Evolutionary conservation across 2,797 vertebrate genomes (phyloP).

Genomic region (Mico argentatus): DNA sequence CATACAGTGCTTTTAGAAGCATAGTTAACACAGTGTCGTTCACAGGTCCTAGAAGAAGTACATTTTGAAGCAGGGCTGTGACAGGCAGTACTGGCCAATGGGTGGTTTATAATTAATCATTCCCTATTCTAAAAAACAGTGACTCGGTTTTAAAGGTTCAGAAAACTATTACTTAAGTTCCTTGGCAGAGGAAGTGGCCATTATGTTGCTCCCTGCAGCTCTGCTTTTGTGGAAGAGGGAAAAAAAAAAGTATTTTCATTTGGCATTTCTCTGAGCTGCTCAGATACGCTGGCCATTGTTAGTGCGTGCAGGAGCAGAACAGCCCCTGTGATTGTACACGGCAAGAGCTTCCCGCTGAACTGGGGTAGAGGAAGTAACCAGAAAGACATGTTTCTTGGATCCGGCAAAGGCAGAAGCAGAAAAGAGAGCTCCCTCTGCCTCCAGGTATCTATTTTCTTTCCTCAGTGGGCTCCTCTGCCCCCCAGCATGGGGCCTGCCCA

Average conservation of each 20-base stretch:
- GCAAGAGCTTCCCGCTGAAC: neutral
- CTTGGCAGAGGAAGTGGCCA: constrained; percentile 30
- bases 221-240: constrained; percentile 49
- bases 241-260: neutral
- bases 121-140: neutral
- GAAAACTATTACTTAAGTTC: constrained; percentile 44
- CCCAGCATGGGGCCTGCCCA: neutral
- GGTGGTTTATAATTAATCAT: constrained; percentile 66
- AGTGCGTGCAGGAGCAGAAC: neutral
- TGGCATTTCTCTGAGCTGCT: constrained; percentile 9
- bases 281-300: neutral
- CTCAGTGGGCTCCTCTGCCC: neutral
- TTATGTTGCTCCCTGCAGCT: neutral
- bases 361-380: neutral
- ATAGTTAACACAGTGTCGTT: neutral
- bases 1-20: neutral
- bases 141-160: constrained; percentile 50
- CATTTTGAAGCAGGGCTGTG: neutral
- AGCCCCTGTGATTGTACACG: neutral
- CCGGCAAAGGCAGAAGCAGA: neutral
- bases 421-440: neutral
- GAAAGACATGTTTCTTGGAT: neutral
- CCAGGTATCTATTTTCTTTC: neutral
- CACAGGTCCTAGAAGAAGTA: neutral
- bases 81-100: neutral